A percentile compares a stretch with the other conserved stretches of the same genome.
These are phyloP conservation scores for Metacarcinus magister DNA, from an alignment of 2,888 invertebrate genomes.

Conservation along the genomic window DNA sequence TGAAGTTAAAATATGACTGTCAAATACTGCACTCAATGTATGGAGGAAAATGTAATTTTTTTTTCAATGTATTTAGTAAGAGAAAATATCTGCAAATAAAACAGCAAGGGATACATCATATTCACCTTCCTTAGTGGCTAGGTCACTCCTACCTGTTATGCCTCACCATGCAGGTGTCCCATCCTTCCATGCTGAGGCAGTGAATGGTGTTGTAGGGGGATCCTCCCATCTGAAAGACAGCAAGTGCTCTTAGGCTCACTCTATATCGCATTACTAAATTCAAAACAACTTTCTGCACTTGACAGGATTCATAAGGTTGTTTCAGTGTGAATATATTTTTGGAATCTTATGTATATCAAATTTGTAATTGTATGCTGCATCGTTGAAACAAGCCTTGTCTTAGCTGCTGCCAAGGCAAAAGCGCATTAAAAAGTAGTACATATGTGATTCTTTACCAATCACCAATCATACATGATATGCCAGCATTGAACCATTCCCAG, in stretches of 20 bases:
- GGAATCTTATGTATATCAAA: background rate
- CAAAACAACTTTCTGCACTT: background rate
- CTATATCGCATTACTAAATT: background rate
- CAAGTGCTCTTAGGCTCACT: background rate
- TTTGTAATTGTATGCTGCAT: background rate
- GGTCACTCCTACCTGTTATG: slow-evolving; percentile 78
- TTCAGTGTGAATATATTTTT: background rate
- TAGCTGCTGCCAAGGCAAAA: background rate
- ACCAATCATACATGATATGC: background rate
- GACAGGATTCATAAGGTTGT: background rate
- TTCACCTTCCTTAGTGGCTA: background rate
- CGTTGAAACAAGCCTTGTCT: background rate
- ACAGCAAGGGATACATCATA: background rate
- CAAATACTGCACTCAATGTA: too few species aligned
- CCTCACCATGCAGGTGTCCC: slow-evolving; percentile 75
- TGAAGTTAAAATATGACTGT: too few species aligned
- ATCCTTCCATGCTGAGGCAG: slow-evolving; percentile 77
- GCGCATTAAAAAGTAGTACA: background rate
- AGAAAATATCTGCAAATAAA: background rate
- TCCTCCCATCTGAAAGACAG: slow-evolving; percentile 78
- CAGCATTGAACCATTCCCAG: background rate
- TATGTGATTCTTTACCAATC: background rate
- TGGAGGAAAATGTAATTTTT: too few species aligned
- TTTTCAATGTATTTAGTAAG: too few species aligned
- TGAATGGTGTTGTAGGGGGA: slow-evolving; percentile 82